Evolutionary conservation across 92 coral and sea anemone genomes (phyloP).

Genomic region (Galaxea fascicularis): DNA sequence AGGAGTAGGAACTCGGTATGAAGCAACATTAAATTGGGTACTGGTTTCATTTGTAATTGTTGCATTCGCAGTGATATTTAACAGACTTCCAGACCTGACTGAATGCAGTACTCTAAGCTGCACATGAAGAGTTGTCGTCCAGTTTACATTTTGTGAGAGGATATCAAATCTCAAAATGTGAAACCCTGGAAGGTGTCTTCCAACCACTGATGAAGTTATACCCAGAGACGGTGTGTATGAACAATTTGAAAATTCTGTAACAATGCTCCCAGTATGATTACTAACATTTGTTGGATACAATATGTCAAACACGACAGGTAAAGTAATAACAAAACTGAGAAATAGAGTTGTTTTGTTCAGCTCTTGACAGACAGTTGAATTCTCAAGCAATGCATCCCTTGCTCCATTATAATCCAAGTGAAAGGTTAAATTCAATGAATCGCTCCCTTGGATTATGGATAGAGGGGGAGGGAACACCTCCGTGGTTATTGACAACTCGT

Average conservation of each 20-base stretch:
- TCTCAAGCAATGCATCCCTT: slow-evolving; percentile 39
- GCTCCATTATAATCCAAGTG: slow-evolving; percentile 61
- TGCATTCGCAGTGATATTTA: slow-evolving; percentile 70
- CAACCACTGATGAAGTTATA: slow-evolving; percentile 22
- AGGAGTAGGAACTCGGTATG: slow-evolving; percentile 54
- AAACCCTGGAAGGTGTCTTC: neutral
- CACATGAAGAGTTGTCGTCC: slow-evolving; percentile 70
- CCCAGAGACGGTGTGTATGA: slow-evolving; percentile 49
- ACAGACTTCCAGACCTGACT: slow-evolving; percentile 66
- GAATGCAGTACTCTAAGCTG: slow-evolving; percentile 47
- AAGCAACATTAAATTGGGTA: slow-evolving; percentile 58
- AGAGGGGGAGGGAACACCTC: slow-evolving; percentile 38
- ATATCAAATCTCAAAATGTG: slow-evolving; percentile 33
- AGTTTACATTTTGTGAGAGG: slow-evolving; percentile 73
- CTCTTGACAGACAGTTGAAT: slow-evolving; percentile 70
- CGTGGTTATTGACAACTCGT: slow-evolving; percentile 17
- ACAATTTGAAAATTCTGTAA: slow-evolving; percentile 71
- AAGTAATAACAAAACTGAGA: slow-evolving; percentile 53
- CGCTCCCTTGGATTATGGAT: slow-evolving; percentile 73
- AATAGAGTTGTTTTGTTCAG: slow-evolving; percentile 40
- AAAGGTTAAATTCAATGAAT: slow-evolving; percentile 59
- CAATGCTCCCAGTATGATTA: slow-evolving; percentile 19
- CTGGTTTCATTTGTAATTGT: slow-evolving; percentile 39
- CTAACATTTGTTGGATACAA: slow-evolving; percentile 37
- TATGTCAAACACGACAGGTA: slow-evolving; percentile 70